Evolutionary conservation across 2,113 vertebrate genomes (phyloP), one percentile per base, ranked within the genome.

Genomic region (Hepsetus odoe): DNA sequence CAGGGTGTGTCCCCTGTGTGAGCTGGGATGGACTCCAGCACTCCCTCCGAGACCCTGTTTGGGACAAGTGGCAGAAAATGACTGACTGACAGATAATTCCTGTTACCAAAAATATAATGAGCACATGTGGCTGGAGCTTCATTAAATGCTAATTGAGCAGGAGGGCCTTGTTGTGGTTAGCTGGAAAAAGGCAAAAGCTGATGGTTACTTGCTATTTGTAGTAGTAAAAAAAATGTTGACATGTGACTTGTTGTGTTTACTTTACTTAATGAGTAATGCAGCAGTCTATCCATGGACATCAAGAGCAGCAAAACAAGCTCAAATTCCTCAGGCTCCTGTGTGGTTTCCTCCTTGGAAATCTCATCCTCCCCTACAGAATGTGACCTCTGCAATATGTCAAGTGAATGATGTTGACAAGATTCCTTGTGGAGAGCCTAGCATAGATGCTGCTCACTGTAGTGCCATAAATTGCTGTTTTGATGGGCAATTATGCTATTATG

Each of bases 401-500:
- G 76, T 84, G n/a, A 30, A 62, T 1, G 71, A 68, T 0, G 14
- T 4, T 30, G 76, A 79, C 12, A 55, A 33, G 30, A 16, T 82
- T 49, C 72, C 58, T 26, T 83, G 81, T 67, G 84, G 74, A 14
- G 74, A 80, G 22, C 58, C 81, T 61, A 40, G 18, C 0, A 24
- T 78, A 32, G 24, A 40, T 35, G 18, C 4, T 51, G 32, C 51
- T 28, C 61, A 58, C 14, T 85, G 71, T 33, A 42, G 14, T 8
- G 59, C 40, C 20, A 49, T 82, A 26, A 67, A 83, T 74, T 85
- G 84, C 28, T 85, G 80, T 73, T 80, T 83, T 78, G 74, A 82
- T 72, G 71, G 77, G 5, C 32, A 30, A 1, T 30, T 67, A 16
- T 77, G 84, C 40, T 85, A 82, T 24, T 83, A 85, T 62, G 77